Evolutionary conservation across 2,797 vertebrate species (phyloP).

Genomic region (Octomys mimax): DNA sequence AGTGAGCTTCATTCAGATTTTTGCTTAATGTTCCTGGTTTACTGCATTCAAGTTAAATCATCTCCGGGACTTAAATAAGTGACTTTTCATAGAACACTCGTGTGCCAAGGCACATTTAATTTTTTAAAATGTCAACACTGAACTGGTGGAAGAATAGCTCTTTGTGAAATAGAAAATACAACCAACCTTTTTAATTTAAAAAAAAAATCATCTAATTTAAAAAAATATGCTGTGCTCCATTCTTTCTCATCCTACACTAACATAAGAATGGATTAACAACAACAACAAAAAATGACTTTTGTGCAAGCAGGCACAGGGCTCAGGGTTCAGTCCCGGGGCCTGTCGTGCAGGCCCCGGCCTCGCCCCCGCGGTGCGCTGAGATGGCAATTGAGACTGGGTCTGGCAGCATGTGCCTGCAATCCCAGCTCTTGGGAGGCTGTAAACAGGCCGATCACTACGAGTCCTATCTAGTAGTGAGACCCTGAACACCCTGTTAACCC

Average conservation of each 20-base stretch:
- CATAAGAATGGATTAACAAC: background rate
- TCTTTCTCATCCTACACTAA: background rate
- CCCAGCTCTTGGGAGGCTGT: too few relatives aligned
- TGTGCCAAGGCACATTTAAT: background rate
- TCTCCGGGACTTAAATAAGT: background rate
- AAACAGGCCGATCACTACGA: too few relatives aligned
- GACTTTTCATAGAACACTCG: background rate
- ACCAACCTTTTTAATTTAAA: background rate
- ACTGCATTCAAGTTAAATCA: conserved; percentile 19
- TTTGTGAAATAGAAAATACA: conserved; percentile 31
- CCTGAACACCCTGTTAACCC: too few relatives aligned
- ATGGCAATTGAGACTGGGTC: too few relatives aligned
- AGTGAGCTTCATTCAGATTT: background rate
- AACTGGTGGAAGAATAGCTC: background rate
- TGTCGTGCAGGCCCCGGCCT: too few relatives aligned
- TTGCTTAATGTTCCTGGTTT: background rate
- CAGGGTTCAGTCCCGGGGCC: too few relatives aligned
- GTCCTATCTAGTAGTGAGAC: too few relatives aligned
- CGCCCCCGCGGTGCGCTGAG: too few relatives aligned
- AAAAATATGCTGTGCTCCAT: background rate
- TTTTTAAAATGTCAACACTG: background rate
- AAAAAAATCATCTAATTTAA: background rate
- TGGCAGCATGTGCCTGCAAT: too few relatives aligned
- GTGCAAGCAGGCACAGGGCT: too few relatives aligned
- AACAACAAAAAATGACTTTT: background rate